phyloP scores from a whole-genome alignment of 2,888 invertebrate species.

The Venusia cambrica region DNA sequence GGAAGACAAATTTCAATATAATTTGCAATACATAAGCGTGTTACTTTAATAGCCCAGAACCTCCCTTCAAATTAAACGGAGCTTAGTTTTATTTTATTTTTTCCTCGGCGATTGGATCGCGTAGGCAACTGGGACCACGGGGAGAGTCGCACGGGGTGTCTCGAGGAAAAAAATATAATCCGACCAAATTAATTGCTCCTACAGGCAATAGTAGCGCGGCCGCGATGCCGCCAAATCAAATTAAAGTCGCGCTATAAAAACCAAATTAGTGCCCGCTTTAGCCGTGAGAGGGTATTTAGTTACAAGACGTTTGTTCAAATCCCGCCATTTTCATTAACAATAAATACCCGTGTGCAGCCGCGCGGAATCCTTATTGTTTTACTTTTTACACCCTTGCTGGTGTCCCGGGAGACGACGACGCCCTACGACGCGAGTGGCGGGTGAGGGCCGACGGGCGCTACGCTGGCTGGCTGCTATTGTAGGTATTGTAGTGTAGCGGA shows the following conservation, averaged over 20 bases:
- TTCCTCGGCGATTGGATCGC: constrained; percentile 70
- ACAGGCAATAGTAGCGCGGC: constrained; percentile 77
- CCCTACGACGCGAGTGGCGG: too few relatives aligned
- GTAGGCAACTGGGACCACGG: constrained; percentile 46
- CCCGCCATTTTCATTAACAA: constrained; percentile 82
- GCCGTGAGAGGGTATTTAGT: constrained; percentile 81
- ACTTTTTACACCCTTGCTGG: constrained; percentile 82
- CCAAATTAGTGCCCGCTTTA: constrained; percentile 82
- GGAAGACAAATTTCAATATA: constrained; percentile 82
- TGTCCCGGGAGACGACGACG: constrained; percentile 72
- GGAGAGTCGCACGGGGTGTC: constrained; percentile 51
- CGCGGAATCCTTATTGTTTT: constrained; percentile 80
- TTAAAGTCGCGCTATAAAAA: constrained; percentile 82
- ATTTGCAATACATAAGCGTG: constrained; percentile 83
- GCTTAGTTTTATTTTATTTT: constrained; percentile 82
- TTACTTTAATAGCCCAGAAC: constrained; percentile 82
- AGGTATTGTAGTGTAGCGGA: constrained; percentile 41
- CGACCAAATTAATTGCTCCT: constrained; percentile 79
- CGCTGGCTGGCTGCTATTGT: too few relatives aligned
- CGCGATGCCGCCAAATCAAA: constrained; percentile 81
- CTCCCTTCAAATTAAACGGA: constrained; percentile 82
- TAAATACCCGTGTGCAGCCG: constrained; percentile 79
- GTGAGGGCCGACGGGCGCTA: too few relatives aligned
- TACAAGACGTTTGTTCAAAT: constrained; percentile 82
- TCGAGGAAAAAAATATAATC: constrained; percentile 76